phyloP scores from a whole-genome alignment of 2,888 invertebrate genomes.

The Gisinianus flammeolus region DNA sequence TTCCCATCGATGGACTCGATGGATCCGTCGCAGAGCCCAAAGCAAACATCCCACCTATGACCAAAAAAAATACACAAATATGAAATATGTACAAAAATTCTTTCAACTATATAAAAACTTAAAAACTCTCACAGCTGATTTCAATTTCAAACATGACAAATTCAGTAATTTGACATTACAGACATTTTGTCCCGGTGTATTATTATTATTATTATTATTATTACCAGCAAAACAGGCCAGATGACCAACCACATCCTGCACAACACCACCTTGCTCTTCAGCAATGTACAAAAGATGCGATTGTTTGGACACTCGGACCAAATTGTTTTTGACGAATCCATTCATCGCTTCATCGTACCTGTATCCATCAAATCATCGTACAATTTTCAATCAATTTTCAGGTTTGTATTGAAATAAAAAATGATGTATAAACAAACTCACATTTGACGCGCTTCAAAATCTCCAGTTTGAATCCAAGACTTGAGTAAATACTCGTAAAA shows the following conservation, averaged over 20 bases:
- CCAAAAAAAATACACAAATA: background rate
- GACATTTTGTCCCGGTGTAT: background rate
- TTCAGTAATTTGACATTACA: too few species aligned
- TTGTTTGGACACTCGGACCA: constrained; percentile 51
- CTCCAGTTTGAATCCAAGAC: constrained; percentile 85
- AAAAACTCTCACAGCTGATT: too few species aligned
- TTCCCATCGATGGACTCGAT: constrained; percentile 26
- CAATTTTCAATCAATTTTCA: background rate
- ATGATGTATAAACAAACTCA: constrained; percentile 24
- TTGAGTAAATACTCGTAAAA: constrained; percentile 98
- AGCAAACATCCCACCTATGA: constrained; percentile 57
- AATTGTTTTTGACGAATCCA: constrained; percentile 51
- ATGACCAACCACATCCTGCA: constrained; percentile 75
- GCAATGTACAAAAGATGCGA: constrained; percentile 56
- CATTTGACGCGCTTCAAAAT: constrained; percentile 84
- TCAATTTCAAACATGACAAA: too few species aligned
- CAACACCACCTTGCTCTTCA: constrained; percentile 40
- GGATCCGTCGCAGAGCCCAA: constrained; percentile 54
- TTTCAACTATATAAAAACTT: background rate
- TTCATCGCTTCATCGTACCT: constrained; percentile 56
- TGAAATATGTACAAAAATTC: too few species aligned
- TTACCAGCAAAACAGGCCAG: constrained; percentile 89
- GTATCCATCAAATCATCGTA: background rate
- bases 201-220: background rate
- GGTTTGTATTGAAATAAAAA: background rate